A percentile compares a stretch with the other conserved stretches of the same genome.
Evolutionary conservation across 2,797 vertebrate species (phyloP).

Genomic region (Myoxocephalus aenaeus): DNA sequence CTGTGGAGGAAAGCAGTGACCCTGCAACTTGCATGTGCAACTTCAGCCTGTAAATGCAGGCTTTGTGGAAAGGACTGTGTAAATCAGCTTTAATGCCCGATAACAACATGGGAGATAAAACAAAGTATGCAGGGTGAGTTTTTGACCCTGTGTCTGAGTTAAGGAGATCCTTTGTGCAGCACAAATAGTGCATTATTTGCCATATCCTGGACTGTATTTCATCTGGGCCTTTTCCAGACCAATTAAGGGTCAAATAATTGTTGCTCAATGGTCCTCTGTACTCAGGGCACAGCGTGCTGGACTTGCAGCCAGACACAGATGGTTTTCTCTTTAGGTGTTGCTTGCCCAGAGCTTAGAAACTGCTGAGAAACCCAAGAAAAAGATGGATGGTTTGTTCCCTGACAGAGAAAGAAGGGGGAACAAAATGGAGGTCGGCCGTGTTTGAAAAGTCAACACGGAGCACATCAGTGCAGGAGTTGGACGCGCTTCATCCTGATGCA

Average conservation of each 20-base stretch:
- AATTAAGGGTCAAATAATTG: constrained; percentile 65
- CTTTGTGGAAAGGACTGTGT: constrained; percentile 76
- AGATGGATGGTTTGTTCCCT: constrained; percentile 23
- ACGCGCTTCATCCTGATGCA: constrained; percentile 43
- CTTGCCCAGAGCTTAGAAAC: constrained; percentile 15
- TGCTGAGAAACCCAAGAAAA: background rate
- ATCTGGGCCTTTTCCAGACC: constrained; percentile 56
- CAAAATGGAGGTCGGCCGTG: constrained; percentile 24
- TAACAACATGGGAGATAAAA: constrained; percentile 72
- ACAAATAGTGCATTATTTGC: constrained; percentile 63
- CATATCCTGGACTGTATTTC: constrained; percentile 53
- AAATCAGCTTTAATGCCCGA: constrained; percentile 74
- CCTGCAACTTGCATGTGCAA: constrained; percentile 73
- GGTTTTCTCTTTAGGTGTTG: constrained; percentile 46
- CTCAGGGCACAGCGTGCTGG: constrained; percentile 41
- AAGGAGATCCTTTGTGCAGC: constrained; percentile 66
- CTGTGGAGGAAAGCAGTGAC: constrained; percentile 74
- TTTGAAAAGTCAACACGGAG: constrained; percentile 35
- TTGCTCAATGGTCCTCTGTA: constrained; percentile 62
- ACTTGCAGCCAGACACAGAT: constrained; percentile 45
- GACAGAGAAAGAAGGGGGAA: constrained; percentile 11
- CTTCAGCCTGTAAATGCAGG: constrained; percentile 78
- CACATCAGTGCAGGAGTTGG: constrained; percentile 43
- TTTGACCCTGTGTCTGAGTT: constrained; percentile 61
- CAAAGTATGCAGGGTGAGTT: constrained; percentile 65